These are phyloP conservation scores for Mimumesa dahlbomi DNA, from an alignment of 2,888 invertebrate species.

Conservation along the genomic window DNA sequence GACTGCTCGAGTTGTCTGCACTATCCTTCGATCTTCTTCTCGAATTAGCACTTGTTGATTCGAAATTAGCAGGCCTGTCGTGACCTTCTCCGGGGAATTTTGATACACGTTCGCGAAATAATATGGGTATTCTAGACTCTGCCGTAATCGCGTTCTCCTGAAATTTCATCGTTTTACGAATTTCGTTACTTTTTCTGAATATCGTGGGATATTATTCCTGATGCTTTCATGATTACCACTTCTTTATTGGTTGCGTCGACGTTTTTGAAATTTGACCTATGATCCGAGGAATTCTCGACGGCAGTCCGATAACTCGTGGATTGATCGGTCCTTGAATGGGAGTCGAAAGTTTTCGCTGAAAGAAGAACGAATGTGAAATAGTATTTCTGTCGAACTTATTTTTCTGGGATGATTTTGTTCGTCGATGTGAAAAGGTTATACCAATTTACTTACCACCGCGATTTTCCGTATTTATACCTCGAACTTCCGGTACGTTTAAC, in stretches of 20 bases:
- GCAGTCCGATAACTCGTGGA: constrained; percentile 25
- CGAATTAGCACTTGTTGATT: constrained; percentile 22
- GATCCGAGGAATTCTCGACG: constrained; percentile 40
- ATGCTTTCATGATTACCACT: constrained; percentile 22
- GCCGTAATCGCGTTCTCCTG: constrained; percentile 49
- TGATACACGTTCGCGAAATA: constrained; percentile 48
- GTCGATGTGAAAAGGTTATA: too few relatives aligned
- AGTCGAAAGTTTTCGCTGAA: constrained; percentile 31
- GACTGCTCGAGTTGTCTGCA: constrained; percentile 21
- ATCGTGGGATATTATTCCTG: too few relatives aligned
- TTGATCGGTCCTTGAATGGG: constrained; percentile 35
- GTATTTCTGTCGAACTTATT: neutral
- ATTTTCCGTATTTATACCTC: constrained; percentile 4
- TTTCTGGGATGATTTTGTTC: neutral
- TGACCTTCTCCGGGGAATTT: constrained; percentile 25
- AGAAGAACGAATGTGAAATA: neutral
- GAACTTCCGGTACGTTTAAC: constrained; percentile 9
- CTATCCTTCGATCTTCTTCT: constrained; percentile 30
- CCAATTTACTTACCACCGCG: constrained; percentile 26
- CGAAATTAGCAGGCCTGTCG: constrained; percentile 34
- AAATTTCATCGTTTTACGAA: constrained; percentile 26
- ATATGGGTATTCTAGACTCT: constrained; percentile 63
- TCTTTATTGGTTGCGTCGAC: constrained; percentile 24
- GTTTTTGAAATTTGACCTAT: constrained; percentile 17
- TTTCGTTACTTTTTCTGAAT: constrained; percentile 14